Percentiles rank a stretch among this genome's conserved stretches.
Conservation (phyloP, 2,113 vertebrate genomes). For the Notothenia coriiceps region DNA sequence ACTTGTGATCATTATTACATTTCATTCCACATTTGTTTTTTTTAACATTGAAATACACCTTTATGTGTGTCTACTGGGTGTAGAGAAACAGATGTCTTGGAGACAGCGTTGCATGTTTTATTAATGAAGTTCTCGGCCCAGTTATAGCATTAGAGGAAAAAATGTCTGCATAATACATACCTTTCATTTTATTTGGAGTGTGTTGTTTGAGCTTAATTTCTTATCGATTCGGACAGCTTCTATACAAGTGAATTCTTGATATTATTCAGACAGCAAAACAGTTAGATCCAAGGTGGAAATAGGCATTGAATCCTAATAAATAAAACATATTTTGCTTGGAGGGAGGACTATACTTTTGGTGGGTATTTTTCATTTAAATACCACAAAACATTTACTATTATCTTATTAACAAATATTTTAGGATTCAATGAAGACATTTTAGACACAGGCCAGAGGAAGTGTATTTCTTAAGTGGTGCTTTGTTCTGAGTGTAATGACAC, state of each 20-base stretch:
- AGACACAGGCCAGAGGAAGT: neutral
- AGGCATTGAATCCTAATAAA: neutral
- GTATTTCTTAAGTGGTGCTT: neutral
- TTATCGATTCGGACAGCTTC: conserved; percentile 28
- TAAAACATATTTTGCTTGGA: neutral
- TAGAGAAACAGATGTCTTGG: conserved; percentile 39
- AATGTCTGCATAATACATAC: conserved; percentile 68
- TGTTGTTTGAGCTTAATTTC: conserved; percentile 28
- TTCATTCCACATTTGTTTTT: neutral
- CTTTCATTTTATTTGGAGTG: conserved; percentile 22
- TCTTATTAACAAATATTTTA: neutral
- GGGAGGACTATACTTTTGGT: neutral
- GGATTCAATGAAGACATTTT: neutral
- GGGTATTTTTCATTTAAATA: neutral
- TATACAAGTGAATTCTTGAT: neutral
- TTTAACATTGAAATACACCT: conserved; percentile 18
- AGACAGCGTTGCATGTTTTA: conserved; percentile 68
- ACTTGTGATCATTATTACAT: neutral
- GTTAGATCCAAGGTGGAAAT: neutral
- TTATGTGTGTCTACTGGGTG: conserved; percentile 15
- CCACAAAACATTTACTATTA: neutral
- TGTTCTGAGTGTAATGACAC: neutral
- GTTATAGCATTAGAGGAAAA: conserved; percentile 43
- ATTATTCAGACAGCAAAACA: neutral
- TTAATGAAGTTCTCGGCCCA: conserved; percentile 62